Conservation (phyloP, 2,797 vertebrate species). For the Phrynocephalus forsythii region DNA sequence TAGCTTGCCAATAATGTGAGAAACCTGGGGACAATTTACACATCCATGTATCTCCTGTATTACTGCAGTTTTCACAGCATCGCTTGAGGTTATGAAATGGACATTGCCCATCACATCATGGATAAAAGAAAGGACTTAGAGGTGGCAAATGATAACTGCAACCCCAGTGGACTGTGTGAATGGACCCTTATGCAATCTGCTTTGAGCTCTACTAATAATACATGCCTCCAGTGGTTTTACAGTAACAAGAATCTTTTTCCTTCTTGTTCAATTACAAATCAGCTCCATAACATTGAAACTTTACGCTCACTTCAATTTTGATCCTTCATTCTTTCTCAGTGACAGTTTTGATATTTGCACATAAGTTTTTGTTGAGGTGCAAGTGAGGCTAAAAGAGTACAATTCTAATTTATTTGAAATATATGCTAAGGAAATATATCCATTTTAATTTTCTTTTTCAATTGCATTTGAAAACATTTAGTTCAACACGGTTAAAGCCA, state of each 20-base stretch:
- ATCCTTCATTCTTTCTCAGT: slow-evolving; percentile 81
- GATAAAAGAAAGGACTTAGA: not conserved
- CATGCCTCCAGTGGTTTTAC: slow-evolving; percentile 73
- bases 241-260: slow-evolving; percentile 75
- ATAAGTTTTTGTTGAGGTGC: slow-evolving; percentile 88
- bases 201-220: slow-evolving; percentile 92
- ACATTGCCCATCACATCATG: not conserved
- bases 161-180: slow-evolving; percentile 32
- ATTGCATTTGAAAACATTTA: too few relatives aligned
- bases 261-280: slow-evolving; percentile 73
- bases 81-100: not conserved
- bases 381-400: slow-evolving; percentile 86
- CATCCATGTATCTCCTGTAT: not conserved
- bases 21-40: slow-evolving; percentile 73
- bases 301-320: slow-evolving; percentile 64
- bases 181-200: slow-evolving; percentile 84
- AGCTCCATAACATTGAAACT: slow-evolving; percentile 64
- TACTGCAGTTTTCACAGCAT: slow-evolving; percentile 10
- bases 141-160: slow-evolving; percentile 1
- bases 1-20: slow-evolving; percentile 89
- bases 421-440: slow-evolving; percentile 77
- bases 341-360: slow-evolving; percentile 91
- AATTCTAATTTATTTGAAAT: slow-evolving; percentile 96
- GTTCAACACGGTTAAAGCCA: slow-evolving; percentile 71
- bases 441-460: slow-evolving; percentile 70